phyloP scores from a whole-genome alignment of 2,888 invertebrate species.

The Watsonalla binaria region DNA sequence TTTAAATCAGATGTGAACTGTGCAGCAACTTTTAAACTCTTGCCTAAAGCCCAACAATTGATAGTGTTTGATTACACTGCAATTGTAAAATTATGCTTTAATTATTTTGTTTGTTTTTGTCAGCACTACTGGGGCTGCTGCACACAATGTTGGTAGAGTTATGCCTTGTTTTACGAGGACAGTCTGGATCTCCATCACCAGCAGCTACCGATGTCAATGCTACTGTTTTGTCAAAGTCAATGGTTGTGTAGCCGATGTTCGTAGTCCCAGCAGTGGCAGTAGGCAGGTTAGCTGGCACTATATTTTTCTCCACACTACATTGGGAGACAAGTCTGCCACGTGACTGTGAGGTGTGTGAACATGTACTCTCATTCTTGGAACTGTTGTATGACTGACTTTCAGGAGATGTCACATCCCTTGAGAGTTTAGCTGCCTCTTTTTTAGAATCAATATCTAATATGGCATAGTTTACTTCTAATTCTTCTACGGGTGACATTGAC shows the following conservation, averaged over 20 bases:
- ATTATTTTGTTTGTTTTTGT: slow-evolving; percentile 38
- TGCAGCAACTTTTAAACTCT: background rate
- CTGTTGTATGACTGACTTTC: slow-evolving; percentile 52
- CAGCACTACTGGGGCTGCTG: slow-evolving; percentile 56
- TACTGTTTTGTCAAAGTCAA: slow-evolving; percentile 96
- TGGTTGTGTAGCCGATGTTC: slow-evolving; percentile 88
- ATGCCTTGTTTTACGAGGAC: slow-evolving; percentile 88
- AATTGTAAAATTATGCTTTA: slow-evolving; percentile 7
- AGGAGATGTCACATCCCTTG: slow-evolving; percentile 45
- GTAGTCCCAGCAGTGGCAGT: slow-evolving; percentile 71
- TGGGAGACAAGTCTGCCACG: slow-evolving; percentile 54
- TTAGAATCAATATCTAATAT: slow-evolving; percentile 85
- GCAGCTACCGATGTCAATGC: slow-evolving; percentile 91
- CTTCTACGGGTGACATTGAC: slow-evolving; percentile 63
- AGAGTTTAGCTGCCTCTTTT: slow-evolving; percentile 47
- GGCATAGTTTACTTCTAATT: slow-evolving; percentile 84
- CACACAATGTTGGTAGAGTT: slow-evolving; percentile 84
- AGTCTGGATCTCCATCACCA: slow-evolving; percentile 83
- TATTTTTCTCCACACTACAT: slow-evolving; percentile 49
- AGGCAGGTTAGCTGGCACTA: slow-evolving; percentile 17
- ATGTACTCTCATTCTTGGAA: slow-evolving; percentile 51
- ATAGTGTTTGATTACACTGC: background rate
- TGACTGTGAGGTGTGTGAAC: slow-evolving; percentile 47
- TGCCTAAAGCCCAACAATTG: background rate
- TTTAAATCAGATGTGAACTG: background rate